Conservation (phyloP, 2,113 vertebrate species). For the Brienomyrus longianalis region DNA sequence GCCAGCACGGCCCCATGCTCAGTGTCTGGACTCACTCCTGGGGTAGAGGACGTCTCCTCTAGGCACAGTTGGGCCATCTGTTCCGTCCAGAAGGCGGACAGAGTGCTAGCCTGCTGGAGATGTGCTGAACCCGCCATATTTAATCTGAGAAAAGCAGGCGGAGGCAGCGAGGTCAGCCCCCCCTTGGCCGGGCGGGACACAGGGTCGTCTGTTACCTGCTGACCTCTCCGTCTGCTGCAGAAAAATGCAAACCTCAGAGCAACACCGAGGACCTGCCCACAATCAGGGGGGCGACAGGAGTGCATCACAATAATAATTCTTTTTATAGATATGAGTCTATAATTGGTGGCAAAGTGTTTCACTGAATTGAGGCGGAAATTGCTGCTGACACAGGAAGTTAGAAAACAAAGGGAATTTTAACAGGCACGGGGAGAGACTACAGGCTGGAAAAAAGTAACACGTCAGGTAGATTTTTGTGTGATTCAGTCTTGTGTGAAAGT, state of each 20-base stretch:
- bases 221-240: slow-evolving; percentile 60
- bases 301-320: slow-evolving; percentile 31
- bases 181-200: slow-evolving; percentile 37
- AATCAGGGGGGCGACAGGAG: slow-evolving; percentile 2
- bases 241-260: slow-evolving; percentile 22
- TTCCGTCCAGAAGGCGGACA: slow-evolving; percentile 61
- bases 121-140: slow-evolving; percentile 36
- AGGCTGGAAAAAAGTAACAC: slow-evolving; percentile 42
- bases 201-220: slow-evolving; percentile 63
- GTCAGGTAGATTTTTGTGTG: slow-evolving; percentile 44
- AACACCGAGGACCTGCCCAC: neutral
- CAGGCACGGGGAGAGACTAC: slow-evolving; percentile 42
- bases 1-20: slow-evolving; percentile 49
- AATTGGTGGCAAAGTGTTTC: slow-evolving; percentile 49
- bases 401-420: slow-evolving; percentile 56
- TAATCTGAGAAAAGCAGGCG: slow-evolving; percentile 37
- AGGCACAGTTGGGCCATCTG: slow-evolving; percentile 63
- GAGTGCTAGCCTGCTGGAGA: slow-evolving; percentile 40
- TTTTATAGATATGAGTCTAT: slow-evolving; percentile 46
- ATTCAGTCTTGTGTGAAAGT: slow-evolving; percentile 33
- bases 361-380: slow-evolving; percentile 35
- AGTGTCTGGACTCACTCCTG: slow-evolving; percentile 59
- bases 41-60: slow-evolving; percentile 69
- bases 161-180: slow-evolving; percentile 38
- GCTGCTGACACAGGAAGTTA: slow-evolving; percentile 55